These are phyloP conservation scores for Blennius ocellaris DNA, from an alignment of 2,113 vertebrate genomes.

Conservation along the genomic window DNA sequence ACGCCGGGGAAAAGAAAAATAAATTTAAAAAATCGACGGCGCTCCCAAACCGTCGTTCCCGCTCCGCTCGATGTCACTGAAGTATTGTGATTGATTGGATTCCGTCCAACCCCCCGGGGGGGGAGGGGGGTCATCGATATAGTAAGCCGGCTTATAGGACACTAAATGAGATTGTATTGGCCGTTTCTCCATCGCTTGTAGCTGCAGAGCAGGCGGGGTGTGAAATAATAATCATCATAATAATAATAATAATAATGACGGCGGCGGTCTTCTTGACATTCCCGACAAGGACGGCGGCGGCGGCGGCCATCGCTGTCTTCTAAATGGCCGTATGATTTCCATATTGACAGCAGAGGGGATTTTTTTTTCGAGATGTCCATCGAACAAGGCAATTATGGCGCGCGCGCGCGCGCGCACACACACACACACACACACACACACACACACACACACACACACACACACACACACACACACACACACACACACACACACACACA, in stretches of 20 bases:
- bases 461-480: too few relatives aligned
- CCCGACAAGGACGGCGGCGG: slow-evolving; percentile 30
- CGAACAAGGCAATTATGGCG: slow-evolving; percentile 56
- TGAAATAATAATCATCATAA: slow-evolving; percentile 13
- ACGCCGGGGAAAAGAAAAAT: too few relatives aligned
- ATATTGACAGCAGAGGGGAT: slow-evolving; percentile 26
- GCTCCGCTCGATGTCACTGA: slow-evolving; percentile 53
- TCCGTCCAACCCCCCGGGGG: background rate
- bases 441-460: too few relatives aligned
- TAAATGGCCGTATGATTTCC: slow-evolving; percentile 32
- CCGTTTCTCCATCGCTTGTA: slow-evolving; percentile 22
- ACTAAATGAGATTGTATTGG: slow-evolving; percentile 38
- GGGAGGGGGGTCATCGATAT: slow-evolving; percentile 16
- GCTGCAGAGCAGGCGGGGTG: background rate
- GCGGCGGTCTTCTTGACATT: slow-evolving; percentile 27
- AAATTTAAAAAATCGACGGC: slow-evolving; percentile 27
- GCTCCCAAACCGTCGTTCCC: slow-evolving; percentile 34
- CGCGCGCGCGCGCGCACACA: too few relatives aligned
- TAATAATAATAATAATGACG: too few relatives aligned
- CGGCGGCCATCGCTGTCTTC: slow-evolving; percentile 1
- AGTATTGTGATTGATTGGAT: slow-evolving; percentile 52
- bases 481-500: too few relatives aligned
- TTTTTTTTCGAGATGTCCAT: slow-evolving; percentile 4
- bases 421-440: too few relatives aligned
- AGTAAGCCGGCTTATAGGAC: slow-evolving; percentile 21